A percentile compares a stretch with the other conserved stretches of the same genome.
Conservation (phyloP, 2,888 invertebrate species). For the Eupithecia vulgata region DNA sequence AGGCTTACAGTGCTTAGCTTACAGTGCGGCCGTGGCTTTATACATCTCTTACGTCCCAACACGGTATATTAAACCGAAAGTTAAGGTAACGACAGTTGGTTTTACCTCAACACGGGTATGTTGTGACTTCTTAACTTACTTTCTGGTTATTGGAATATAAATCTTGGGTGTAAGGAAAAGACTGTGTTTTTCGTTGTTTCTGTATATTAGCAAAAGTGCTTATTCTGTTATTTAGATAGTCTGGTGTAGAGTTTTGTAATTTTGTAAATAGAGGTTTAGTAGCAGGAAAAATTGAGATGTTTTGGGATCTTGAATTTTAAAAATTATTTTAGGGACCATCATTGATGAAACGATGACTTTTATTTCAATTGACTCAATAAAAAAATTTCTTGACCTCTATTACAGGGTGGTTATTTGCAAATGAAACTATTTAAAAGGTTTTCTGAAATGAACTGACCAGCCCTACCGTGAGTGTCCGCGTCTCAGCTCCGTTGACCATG, state of each 20-base stretch:
- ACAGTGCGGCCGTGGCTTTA: not conserved
- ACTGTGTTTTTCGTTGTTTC: not conserved
- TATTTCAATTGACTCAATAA: not conserved
- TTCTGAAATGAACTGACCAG: too few relatives aligned
- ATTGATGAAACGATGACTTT: too few relatives aligned
- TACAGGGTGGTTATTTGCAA: not conserved
- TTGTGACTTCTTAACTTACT: constrained; percentile 1
- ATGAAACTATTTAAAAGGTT: too few relatives aligned
- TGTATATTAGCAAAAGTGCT: not conserved
- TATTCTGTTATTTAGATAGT: constrained; percentile 2
- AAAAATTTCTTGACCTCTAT: not conserved
- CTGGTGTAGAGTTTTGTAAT: not conserved
- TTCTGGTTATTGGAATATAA: constrained; percentile 14
- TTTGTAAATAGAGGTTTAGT: not conserved
- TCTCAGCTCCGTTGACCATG: too few relatives aligned
- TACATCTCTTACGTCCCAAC: not conserved
- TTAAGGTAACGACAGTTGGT: constrained; percentile 4
- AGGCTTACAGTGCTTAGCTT: not conserved
- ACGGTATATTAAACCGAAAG: not conserved
- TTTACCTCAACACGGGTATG: not conserved
- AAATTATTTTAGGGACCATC: not conserved
- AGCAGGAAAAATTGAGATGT: not conserved
- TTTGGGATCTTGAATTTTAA: not conserved
- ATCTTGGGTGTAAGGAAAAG: not conserved
- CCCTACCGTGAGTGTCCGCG: too few relatives aligned